phyloP scores from a whole-genome alignment of 1,140 invertebrate genomes.

The Drosophila bipectinata region DNA sequence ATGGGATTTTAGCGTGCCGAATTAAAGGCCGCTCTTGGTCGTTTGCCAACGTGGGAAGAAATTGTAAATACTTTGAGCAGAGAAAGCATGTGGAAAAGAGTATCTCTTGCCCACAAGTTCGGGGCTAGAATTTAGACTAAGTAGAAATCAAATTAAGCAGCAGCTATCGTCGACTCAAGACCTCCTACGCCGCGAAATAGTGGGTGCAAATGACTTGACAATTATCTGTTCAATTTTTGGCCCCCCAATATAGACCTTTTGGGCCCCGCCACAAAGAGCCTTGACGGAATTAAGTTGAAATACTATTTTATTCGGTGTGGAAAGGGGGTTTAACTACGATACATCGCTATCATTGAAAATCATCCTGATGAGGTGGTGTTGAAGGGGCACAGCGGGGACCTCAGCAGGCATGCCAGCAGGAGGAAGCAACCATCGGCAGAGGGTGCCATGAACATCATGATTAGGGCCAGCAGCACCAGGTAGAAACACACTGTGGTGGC shows the following conservation, averaged over 20 bases:
- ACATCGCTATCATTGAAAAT: not conserved
- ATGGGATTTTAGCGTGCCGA: constrained; percentile 5
- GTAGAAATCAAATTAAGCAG: no score
- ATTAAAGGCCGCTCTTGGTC: not conserved
- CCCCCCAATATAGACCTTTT: no score
- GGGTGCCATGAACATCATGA: constrained; percentile 29
- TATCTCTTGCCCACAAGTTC: not conserved
- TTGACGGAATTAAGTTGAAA: not conserved
- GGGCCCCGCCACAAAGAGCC: not conserved
- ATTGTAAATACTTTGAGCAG: constrained; percentile 2
- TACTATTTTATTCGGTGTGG: constrained; percentile 30
- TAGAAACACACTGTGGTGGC: constrained; percentile 38
- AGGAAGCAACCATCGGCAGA: constrained; percentile 23
- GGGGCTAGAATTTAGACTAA: no score
- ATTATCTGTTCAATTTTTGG: not conserved
- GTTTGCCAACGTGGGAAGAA: not conserved
- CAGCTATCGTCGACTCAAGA: no score
- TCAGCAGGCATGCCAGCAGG: constrained; percentile 26
- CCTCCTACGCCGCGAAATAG: not conserved
- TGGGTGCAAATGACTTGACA: not conserved
- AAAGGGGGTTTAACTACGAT: not conserved
- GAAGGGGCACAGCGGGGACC: constrained; percentile 13
- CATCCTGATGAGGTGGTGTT: constrained; percentile 25
- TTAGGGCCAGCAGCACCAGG: constrained; percentile 30
- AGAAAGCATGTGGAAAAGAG: not conserved